Evolutionary conservation across 2,113 vertebrate species (phyloP).

Genomic region (Myiagra hebetior): DNA sequence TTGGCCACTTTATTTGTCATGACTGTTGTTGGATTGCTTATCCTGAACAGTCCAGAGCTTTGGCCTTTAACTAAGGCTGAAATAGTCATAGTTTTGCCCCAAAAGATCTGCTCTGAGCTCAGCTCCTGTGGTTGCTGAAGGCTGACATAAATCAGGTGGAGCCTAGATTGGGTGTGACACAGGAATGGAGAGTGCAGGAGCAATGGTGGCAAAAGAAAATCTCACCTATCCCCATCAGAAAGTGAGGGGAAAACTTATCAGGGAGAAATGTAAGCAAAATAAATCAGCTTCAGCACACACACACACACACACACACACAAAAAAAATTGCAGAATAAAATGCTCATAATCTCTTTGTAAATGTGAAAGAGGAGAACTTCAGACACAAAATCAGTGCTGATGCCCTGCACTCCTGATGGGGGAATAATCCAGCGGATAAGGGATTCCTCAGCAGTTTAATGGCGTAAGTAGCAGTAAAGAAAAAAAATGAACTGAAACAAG

Average conservation of each 20-base stretch:
- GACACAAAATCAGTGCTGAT: background rate
- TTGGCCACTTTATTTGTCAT: conserved; percentile 25
- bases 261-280: conserved; percentile 12
- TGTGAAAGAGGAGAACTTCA: background rate
- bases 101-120: background rate
- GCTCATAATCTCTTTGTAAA: background rate
- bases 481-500: conserved; percentile 36
- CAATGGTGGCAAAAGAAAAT: background rate
- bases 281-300: background rate
- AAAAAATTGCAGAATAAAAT: background rate
- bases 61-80: background rate
- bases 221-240: background rate
- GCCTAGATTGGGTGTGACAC: background rate
- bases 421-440: background rate
- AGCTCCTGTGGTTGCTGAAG: background rate
- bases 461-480: background rate
- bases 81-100: background rate
- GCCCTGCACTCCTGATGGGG: background rate
- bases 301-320: background rate
- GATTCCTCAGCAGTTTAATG: background rate
- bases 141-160: background rate
- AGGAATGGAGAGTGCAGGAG: background rate
- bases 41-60: background rate
- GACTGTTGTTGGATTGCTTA: background rate
- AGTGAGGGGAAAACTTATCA: background rate